These are phyloP conservation scores for Arenaria interpres DNA, from an alignment of 2,113 vertebrate species.

Conservation along the genomic window DNA sequence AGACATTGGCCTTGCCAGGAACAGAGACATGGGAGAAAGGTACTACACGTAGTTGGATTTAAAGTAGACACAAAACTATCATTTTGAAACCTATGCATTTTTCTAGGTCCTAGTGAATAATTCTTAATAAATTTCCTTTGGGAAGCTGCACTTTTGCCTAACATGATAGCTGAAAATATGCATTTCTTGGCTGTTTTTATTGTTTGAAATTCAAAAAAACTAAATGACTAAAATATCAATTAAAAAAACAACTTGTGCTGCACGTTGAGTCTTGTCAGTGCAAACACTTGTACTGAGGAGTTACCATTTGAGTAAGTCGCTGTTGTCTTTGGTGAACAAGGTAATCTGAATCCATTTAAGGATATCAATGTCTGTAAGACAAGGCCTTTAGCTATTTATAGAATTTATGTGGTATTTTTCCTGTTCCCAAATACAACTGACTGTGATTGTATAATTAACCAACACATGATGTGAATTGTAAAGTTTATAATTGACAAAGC, in stretches of 20 bases:
- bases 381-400: not conserved
- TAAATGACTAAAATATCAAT: not conserved
- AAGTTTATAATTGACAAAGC: not conserved
- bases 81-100: not conserved
- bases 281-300: not conserved
- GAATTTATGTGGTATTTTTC: not conserved
- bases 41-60: not conserved
- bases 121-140: not conserved
- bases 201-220: not conserved
- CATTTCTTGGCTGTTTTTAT: not conserved
- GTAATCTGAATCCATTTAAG: not conserved
- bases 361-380: not conserved
- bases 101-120: not conserved
- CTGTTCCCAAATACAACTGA: not conserved
- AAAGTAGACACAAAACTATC: not conserved
- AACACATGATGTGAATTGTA: not conserved
- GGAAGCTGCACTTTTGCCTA: not conserved
- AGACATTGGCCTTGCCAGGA: not conserved
- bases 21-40: not conserved
- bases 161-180: not conserved
- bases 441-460: not conserved
- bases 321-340: not conserved
- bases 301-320: not conserved
- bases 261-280: not conserved
- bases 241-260: not conserved